phyloP scores from a whole-genome alignment of 2,113 vertebrate species.

The Archocentrus centrarchus region DNA sequence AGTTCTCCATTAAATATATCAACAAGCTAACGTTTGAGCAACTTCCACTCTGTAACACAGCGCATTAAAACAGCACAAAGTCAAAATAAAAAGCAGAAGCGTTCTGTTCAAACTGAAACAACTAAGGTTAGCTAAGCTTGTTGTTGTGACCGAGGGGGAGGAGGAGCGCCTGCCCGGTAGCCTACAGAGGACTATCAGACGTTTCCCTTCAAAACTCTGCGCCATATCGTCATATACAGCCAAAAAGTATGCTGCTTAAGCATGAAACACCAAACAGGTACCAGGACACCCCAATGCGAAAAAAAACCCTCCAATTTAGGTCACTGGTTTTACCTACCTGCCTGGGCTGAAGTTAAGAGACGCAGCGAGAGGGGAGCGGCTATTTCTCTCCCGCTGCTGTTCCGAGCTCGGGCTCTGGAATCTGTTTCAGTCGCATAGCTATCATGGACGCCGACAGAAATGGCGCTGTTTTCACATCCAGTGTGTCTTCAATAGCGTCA shows the following conservation, averaged over 20 bases:
- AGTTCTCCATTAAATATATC: constrained; percentile 25
- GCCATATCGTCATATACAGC: constrained; percentile 70
- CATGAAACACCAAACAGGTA: background rate
- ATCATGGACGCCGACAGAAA: constrained; percentile 81
- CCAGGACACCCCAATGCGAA: background rate
- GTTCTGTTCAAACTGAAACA: background rate
- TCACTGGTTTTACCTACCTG: constrained; percentile 68
- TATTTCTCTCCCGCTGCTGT: constrained; percentile 84
- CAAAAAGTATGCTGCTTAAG: constrained; percentile 15
- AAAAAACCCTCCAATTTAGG: background rate
- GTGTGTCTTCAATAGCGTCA: constrained; percentile 41
- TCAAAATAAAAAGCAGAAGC: background rate
- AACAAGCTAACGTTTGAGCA: constrained; percentile 18
- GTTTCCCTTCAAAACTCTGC: constrained; percentile 71
- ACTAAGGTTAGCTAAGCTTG: constrained; percentile 43
- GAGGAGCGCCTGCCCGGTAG: constrained; percentile 71
- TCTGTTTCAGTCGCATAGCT: constrained; percentile 83
- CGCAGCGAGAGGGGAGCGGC: constrained; percentile 80
- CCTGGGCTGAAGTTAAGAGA: constrained; percentile 73
- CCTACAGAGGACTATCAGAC: constrained; percentile 62
- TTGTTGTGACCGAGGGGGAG: constrained; percentile 73
- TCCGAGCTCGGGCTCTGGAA: constrained; percentile 83
- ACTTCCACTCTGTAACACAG: background rate
- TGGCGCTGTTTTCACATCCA: constrained; percentile 74
- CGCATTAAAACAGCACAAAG: background rate